Base-by-base conservation (phyloP, 2,888 invertebrate species). In the Andrena fulva region DNA sequence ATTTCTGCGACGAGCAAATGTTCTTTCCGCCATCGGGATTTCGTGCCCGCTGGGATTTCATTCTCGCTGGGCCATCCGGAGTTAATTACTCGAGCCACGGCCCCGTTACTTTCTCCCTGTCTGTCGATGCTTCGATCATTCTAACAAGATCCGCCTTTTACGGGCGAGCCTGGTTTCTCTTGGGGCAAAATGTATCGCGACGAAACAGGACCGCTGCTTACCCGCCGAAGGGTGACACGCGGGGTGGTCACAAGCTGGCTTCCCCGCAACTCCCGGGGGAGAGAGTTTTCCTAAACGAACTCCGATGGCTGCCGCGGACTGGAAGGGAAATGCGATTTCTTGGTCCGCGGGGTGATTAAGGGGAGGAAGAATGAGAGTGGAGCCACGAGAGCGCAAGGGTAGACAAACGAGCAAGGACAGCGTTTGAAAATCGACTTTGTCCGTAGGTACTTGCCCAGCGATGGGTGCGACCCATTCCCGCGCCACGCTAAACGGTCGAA, bases 351-450 rank as follows among this genome's bases (percentile, higher is more conserved):
- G 7, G 42, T 56, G 76, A 71, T 71, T 48, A 77, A 56, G 48
- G 48, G 67, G 29, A 48, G 54, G 33, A 24, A 66, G 63, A 64
- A 75, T 10, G 64, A 80, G 77, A 73, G 48, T 31, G 70, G 59
- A 74, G 75, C 20, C 52, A 70, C 56, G 75, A 31, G 70, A 12
- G 73, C 48, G 60, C 50, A 63, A 62, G 20, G 64, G 66, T 60
- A 56, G 67, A 27, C 70, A 42, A 69, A 70, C 50, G 63, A 77
- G 71, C 71, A 71, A 69, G 80, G 71, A 77, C 73, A 81, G 63
- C 54, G 74, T 75, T 81, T 42, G 71, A 85, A 85, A 81, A 80
- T 77, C 77, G 74, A 64, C 68, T 56, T 80, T 60, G 71, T 33
- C 60, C 10, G 70, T 59, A 60, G 69, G 56, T 80, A 70, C 33